Percentiles rank a stretch among this genome's conserved stretches.
Evolutionary conservation across 2,113 vertebrate genomes (phyloP).

Genomic region (Lophotis ruficrista): DNA sequence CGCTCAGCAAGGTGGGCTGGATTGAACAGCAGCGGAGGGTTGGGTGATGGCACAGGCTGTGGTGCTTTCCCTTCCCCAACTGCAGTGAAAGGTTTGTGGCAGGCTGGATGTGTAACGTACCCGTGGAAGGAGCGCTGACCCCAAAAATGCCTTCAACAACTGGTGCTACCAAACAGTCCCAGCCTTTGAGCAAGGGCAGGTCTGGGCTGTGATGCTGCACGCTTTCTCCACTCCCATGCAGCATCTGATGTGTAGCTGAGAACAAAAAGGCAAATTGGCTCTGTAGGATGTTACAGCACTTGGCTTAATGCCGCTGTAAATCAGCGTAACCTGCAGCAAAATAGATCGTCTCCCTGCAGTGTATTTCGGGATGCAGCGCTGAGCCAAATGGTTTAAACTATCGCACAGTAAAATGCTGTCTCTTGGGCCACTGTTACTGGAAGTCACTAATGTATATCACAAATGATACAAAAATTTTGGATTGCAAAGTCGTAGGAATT

Average conservation of each 20-base stretch:
- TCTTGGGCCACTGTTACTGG: conserved; percentile 52
- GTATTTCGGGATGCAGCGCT: conserved; percentile 10
- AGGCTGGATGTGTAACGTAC: not conserved
- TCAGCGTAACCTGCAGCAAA: conserved; percentile 41
- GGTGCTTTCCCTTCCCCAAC: not conserved
- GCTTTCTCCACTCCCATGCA: not conserved
- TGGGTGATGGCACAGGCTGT: not conserved
- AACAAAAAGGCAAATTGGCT: conserved; percentile 9
- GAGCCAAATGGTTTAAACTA: conserved; percentile 45
- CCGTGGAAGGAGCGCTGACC: not conserved
- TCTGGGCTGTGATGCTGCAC: not conserved
- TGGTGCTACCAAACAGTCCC: not conserved
- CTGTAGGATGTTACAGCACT: conserved; percentile 16
- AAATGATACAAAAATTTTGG: conserved; percentile 39
- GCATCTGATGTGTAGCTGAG: not conserved
- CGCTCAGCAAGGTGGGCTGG: not conserved
- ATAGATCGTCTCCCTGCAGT: conserved; percentile 5
- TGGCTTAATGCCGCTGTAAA: conserved; percentile 25
- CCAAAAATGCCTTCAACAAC: not conserved
- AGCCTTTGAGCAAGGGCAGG: not conserved
- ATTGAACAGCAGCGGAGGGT: not conserved
- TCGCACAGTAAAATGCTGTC: conserved; percentile 41
- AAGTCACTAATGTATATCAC: conserved; percentile 61
- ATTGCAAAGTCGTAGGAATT: conserved; percentile 10
- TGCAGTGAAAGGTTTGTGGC: not conserved